Evolutionary conservation across 2,113 vertebrate genomes (phyloP), one percentile per base, ranked within the genome.

Genomic region (Bujurquina vittata): DNA sequence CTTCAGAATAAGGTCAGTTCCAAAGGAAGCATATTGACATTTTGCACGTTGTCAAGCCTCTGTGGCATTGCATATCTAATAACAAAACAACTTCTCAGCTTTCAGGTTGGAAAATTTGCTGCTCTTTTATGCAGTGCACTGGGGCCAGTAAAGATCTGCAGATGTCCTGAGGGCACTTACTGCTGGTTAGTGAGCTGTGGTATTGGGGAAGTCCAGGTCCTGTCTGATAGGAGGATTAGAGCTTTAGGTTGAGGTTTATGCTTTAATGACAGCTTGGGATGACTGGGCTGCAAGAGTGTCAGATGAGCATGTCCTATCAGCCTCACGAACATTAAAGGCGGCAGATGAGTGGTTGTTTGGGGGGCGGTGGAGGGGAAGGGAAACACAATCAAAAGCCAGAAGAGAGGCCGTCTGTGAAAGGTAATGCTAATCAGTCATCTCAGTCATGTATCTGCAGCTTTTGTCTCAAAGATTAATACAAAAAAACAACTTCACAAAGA

Each of bases 171-270:
- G 90, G 46, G 84, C 87, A 26, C 65, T 77, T 73, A 83, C 46
- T 87, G 91, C 89, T 84, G 85, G 83, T 86, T 88, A 89, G 91
- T 43, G 83, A 92, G 90, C 88, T 92, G 91, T 93, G 89, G 84
- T 92, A 82, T 63, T 87, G 84, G 89, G 81, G 63, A 84, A 85
- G 85, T 76, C 82, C 82, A 86, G 87, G 79, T 81, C n/a, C 43
- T 65, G 79, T 72, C 43, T 89, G 89, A 90, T 91, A 92, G 91
- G 55, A 82, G 90, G 89, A 93, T 92, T 94, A 94, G 88, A 81
- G 84, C 89, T 85, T 76, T 73, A 77, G 89, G 90, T 86, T 72
- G 75, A 75, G 88, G 80, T 89, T 85, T 84, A 80, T 69, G 77
- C 86, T 91, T 87, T 91, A 90, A 92, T 87, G 80, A 91, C 88